Conservation (phyloP, 2,888 invertebrate species). For the Pheosia gnoma region DNA sequence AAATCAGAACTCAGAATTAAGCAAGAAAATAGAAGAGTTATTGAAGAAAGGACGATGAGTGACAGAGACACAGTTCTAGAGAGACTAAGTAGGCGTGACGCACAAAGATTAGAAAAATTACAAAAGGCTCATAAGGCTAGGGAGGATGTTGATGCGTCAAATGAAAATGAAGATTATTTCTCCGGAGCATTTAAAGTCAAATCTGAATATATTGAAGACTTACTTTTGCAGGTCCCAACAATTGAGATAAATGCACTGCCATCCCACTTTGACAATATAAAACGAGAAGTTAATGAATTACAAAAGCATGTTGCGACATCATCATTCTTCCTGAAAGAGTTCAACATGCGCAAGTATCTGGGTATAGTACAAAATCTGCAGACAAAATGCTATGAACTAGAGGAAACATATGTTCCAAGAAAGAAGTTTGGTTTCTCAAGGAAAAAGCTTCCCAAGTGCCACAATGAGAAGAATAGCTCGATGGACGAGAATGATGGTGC, state of each 20-base stretch:
- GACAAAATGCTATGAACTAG: conserved; percentile 87
- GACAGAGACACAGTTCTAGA: conserved; percentile 74
- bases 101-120: conserved; percentile 86
- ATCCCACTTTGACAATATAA: conserved; percentile 87
- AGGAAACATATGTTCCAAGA: conserved; percentile 89
- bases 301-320: conserved; percentile 92
- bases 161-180: conserved; percentile 89
- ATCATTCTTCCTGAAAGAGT: conserved; percentile 91
- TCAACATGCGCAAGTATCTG: conserved; percentile 91
- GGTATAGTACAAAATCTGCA: conserved; percentile 89
- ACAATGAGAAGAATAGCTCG: conserved; percentile 63
- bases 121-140: conserved; percentile 87
- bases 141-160: conserved; percentile 84
- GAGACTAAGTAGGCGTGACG: conserved; percentile 82
- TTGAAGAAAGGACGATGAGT: conserved; percentile 75
- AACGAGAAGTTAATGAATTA: conserved; percentile 88
- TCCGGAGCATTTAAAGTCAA: conserved; percentile 87
- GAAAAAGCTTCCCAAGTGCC: conserved; percentile 84
- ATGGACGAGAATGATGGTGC: conserved; percentile 69
- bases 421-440: conserved; percentile 94
- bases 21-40: conserved; percentile 76
- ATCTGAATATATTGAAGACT: conserved; percentile 86
- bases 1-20: conserved; percentile 70
- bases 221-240: conserved; percentile 80
- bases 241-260: conserved; percentile 80